phyloP scores from a whole-genome alignment of 2,888 invertebrate genomes.

The Drosophila robusta region DNA sequence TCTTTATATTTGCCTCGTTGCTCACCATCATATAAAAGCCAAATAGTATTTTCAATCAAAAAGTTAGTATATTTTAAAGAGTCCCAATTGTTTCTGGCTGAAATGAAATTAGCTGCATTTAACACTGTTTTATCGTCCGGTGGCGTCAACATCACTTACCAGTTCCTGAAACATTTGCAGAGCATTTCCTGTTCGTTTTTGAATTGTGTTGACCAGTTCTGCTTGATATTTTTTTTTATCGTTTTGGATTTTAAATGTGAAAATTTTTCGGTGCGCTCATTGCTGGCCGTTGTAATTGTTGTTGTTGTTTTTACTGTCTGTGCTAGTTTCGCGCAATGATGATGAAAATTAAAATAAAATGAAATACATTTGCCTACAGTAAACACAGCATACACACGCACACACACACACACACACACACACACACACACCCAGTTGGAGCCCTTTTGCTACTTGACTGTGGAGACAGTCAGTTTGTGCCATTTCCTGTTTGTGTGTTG shows the following conservation, averaged over 20 bases:
- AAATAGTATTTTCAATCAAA: no score
- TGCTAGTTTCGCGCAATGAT: slow-evolving; percentile 79
- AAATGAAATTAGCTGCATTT: slow-evolving; percentile 9
- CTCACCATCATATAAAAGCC: no score
- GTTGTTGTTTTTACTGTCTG: slow-evolving; percentile 46
- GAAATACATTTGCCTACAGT: slow-evolving; percentile 76
- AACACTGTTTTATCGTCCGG: slow-evolving; percentile 7
- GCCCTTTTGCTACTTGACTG: slow-evolving; percentile 48
- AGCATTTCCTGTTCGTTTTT: slow-evolving; percentile 35
- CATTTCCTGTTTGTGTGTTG: slow-evolving; percentile 73
- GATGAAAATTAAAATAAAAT: slow-evolving; percentile 82
- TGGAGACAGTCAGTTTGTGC: slow-evolving; percentile 75
- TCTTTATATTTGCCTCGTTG: no score
- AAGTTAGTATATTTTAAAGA: not conserved
- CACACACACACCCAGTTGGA: slow-evolving; percentile 20
- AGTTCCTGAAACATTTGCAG: slow-evolving; percentile 21
- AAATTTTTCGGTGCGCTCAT: slow-evolving; percentile 56
- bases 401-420: slow-evolving; percentile 15
- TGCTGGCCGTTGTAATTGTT: slow-evolving; percentile 38
- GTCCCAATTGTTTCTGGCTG: no score
- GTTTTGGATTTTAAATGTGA: slow-evolving; percentile 78
- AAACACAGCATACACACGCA: slow-evolving; percentile 28
- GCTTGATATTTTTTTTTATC: slow-evolving; percentile 73
- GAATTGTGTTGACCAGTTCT: slow-evolving; percentile 15
- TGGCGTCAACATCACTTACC: slow-evolving; percentile 1